Conservation (phyloP, 2,888 invertebrate species). For the Torymus aiolomorphi region DNA sequence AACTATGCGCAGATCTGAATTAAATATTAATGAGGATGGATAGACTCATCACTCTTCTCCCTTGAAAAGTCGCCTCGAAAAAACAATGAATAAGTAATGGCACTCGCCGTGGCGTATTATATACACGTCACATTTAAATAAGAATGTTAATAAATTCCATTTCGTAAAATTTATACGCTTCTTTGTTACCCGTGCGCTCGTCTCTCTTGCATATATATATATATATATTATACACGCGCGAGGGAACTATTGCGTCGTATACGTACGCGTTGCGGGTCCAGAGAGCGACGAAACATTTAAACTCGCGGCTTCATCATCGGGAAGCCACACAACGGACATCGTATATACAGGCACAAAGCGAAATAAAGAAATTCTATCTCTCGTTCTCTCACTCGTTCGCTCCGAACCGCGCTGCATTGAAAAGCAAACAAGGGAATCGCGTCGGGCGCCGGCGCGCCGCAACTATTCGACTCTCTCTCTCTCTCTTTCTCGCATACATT, state of each 20-base stretch:
- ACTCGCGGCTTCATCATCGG: too few species aligned
- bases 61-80: not conserved
- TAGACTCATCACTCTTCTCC: slow-evolving; percentile 7
- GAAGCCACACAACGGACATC: too few species aligned
- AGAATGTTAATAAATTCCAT: slow-evolving; percentile 5
- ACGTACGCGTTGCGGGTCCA: too few species aligned
- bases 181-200: not conserved
- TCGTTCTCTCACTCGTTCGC: too few species aligned
- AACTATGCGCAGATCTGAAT: slow-evolving; percentile 26
- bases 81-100: slow-evolving; percentile 1
- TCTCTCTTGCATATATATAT: too few species aligned
- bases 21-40: slow-evolving; percentile 36
- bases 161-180: not conserved
- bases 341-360: not conserved
- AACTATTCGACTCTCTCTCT: too few species aligned
- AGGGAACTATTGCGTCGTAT: too few species aligned
- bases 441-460: not conserved
- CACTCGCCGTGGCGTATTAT: not conserved
- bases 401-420: not conserved
- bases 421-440: slow-evolving; percentile 13
- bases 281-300: not conserved
- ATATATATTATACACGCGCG: too few species aligned
- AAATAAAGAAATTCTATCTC: slow-evolving; percentile 14
- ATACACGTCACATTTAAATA: not conserved
- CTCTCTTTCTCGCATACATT: too few species aligned